Percentiles rank a stretch among this genome's conserved stretches.
Evolutionary conservation across 2,888 invertebrate genomes (phyloP).

Genomic region (Polyommatus icarus): DNA sequence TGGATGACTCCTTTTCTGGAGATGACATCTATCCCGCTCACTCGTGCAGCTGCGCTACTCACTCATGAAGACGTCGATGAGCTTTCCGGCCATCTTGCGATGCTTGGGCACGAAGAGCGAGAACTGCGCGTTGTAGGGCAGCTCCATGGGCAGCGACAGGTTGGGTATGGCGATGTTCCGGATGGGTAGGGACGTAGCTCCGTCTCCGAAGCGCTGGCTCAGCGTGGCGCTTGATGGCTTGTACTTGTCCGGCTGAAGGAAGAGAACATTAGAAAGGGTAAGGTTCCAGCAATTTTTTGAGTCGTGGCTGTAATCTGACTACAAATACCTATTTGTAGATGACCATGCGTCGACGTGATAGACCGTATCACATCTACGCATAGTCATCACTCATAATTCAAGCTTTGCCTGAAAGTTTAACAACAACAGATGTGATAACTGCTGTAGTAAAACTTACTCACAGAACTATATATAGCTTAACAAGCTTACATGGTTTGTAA

Average conservation of each 20-base stretch:
- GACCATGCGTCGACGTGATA: no score
- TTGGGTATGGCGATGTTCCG: constrained; percentile 83
- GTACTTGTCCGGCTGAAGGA: constrained; percentile 66
- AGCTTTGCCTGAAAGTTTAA: no score
- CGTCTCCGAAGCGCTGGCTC: constrained; percentile 79
- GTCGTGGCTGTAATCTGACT: no score
- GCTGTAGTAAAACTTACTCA: no score
- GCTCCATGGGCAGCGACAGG: constrained; percentile 80
- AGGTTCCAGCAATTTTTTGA: no score
- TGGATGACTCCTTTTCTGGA: neutral
- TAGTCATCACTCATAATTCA: no score
- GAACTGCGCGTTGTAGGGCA: constrained; percentile 84
- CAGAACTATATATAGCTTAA: no score
- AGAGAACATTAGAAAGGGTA: neutral
- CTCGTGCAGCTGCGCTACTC: constrained; percentile 42
- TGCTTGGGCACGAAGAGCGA: constrained; percentile 87
- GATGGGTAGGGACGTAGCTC: constrained; percentile 76
- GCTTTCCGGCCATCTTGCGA: constrained; percentile 82
- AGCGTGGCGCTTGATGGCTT: constrained; percentile 57
- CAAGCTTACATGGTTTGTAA: no score
- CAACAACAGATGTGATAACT: no score
- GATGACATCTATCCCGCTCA: neutral
- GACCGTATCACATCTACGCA: no score
- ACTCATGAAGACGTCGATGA: constrained; percentile 86
- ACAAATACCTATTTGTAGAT: no score